These are phyloP conservation scores for Zelleria hepariella DNA, from an alignment of 2,888 invertebrate species.

Conservation along the genomic window DNA sequence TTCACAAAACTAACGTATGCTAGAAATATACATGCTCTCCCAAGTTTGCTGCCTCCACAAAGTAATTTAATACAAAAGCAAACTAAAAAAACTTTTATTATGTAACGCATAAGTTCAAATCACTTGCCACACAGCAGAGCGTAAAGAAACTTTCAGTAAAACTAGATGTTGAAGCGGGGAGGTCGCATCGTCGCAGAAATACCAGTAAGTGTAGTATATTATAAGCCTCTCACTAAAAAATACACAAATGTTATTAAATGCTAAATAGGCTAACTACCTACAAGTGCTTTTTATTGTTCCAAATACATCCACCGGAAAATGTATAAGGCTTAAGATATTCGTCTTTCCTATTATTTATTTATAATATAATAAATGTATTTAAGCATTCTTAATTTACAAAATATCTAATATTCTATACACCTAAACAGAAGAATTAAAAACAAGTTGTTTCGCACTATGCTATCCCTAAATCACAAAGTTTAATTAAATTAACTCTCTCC, in stretches of 20 bases:
- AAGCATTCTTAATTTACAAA: conserved; percentile 32
- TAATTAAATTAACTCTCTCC: conserved; percentile 12
- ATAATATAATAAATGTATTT: conserved; percentile 23
- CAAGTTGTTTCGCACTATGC: conserved; percentile 16
- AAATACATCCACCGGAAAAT: conserved; percentile 2
- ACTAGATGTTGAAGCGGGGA: neutral
- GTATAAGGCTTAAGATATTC: conserved; percentile 1
- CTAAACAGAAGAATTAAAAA: conserved; percentile 24
- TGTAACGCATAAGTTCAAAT: neutral
- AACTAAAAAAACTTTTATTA: neutral
- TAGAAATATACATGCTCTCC: neutral
- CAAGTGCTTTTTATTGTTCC: conserved; percentile 13
- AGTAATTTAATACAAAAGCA: neutral
- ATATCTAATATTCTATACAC: conserved; percentile 24
- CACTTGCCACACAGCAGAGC: neutral
- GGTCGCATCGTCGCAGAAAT: neutral
- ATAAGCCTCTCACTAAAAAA: conserved; percentile 46
- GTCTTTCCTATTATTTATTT: conserved; percentile 23
- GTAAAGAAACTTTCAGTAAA: neutral
- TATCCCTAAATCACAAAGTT: conserved; percentile 29
- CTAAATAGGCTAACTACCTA: conserved; percentile 41
- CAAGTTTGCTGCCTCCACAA: neutral
- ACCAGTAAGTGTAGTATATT: conserved; percentile 1
- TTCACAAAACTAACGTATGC: neutral
- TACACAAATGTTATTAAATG: conserved; percentile 37